phyloP scores from a whole-genome alignment of 2,888 invertebrate genomes.

The Noctua janthe region DNA sequence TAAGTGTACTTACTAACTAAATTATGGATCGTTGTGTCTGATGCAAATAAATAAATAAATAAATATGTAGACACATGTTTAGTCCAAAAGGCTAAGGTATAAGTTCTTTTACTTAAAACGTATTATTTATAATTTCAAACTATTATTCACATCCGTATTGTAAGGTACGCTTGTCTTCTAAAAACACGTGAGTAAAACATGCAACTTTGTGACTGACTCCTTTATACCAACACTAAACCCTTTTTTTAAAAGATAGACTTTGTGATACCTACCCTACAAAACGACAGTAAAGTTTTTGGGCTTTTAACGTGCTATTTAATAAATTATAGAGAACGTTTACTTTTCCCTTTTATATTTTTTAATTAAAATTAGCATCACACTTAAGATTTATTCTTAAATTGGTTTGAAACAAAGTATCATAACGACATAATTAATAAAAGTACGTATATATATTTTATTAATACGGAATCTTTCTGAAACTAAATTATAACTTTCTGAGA shows the following conservation, averaged over 20 bases:
- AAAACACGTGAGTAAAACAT: background rate
- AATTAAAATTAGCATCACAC: background rate
- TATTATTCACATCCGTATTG: background rate
- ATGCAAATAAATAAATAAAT: too few relatives aligned
- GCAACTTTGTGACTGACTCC: background rate
- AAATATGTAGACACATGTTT: background rate
- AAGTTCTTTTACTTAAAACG: background rate
- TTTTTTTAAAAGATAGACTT: background rate
- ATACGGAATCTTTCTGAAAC: background rate
- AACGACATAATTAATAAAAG: background rate
- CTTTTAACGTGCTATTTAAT: background rate
- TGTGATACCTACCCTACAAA: background rate
- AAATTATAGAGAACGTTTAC: background rate
- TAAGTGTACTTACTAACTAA: too few relatives aligned
- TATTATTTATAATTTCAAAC: too few relatives aligned
- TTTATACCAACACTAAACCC: background rate
- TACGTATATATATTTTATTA: background rate
- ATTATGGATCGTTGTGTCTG: too few relatives aligned
- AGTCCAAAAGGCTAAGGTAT: background rate
- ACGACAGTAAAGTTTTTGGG: background rate
- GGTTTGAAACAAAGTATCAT: background rate
- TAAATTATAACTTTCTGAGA: slow-evolving; percentile 1
- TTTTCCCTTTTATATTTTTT: background rate
- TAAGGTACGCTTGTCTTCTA: background rate
- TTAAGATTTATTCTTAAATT: background rate